Conservation (phyloP, 2,888 invertebrate species). For the Dolomedes plantarius region DNA sequence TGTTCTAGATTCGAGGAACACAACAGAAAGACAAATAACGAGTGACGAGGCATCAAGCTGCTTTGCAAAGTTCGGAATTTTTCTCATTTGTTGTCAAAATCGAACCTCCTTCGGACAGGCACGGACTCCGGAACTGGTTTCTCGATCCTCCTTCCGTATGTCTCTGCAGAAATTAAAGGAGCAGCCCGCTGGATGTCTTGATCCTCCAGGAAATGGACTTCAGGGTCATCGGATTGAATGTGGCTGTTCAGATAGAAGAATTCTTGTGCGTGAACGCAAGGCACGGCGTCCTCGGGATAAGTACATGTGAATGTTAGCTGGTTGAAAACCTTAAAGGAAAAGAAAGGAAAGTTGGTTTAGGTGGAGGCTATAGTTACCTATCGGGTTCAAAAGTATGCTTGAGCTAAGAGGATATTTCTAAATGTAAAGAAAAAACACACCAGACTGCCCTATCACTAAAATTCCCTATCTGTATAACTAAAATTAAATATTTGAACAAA, state of each 20-base stretch:
- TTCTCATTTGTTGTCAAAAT: conserved; percentile 42
- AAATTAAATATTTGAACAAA: no score
- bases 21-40: not conserved
- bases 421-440: no score
- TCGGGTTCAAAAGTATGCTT: no score
- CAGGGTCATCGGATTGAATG: conserved; percentile 72
- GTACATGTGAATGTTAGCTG: conserved; percentile 74
- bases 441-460: no score
- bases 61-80: no score
- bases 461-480: no score
- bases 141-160: conserved; percentile 42
- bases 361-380: no score
- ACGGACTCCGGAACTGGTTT: conserved; percentile 37
- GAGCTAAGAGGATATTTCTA: no score
- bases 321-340: conserved; percentile 72
- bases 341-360: no score
- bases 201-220: conserved; percentile 67
- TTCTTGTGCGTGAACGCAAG: conserved; percentile 73
- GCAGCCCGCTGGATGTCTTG: conserved; percentile 63
- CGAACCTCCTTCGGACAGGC: conserved; percentile 58
- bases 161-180: conserved; percentile 48
- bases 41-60: no score
- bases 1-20: no score
- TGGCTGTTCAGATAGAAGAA: conserved; percentile 74
- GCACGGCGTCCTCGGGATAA: conserved; percentile 73